Conservation (phyloP, 1,140 invertebrate species). For the Trichomalopsis sarcophagae region DNA sequence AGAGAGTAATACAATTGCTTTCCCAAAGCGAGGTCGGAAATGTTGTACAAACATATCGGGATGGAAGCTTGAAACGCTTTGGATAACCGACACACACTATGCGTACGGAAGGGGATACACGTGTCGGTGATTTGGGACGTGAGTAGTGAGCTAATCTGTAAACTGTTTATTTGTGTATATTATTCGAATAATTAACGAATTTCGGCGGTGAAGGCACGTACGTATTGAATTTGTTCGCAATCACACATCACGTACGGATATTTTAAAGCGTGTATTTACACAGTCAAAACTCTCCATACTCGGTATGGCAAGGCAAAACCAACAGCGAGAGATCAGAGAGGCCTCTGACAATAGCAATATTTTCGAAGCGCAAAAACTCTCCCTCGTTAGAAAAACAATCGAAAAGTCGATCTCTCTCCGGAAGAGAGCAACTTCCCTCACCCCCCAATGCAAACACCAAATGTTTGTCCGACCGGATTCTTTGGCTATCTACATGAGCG, state of each 20-base stretch:
- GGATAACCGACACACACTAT: too few species aligned
- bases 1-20: neutral
- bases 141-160: too few species aligned
- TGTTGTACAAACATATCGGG: neutral
- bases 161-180: neutral
- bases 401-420: neutral
- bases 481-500: neutral
- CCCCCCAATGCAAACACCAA: neutral
- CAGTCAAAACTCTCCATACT: too few species aligned
- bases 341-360: neutral
- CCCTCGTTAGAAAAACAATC: neutral
- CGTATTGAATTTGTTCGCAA: too few species aligned
- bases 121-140: neutral
- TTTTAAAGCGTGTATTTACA: too few species aligned
- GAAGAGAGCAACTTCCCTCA: neutral
- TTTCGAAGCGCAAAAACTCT: neutral
- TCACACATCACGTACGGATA: too few species aligned
- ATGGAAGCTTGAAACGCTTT: neutral
- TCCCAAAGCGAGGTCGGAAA: neutral
- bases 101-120: neutral
- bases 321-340: too few species aligned
- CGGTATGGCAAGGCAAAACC: too few species aligned
- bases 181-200: neutral
- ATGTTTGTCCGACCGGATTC: neutral
- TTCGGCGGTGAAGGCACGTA: too few species aligned